Conservation (phyloP, 2,888 invertebrate genomes). For the Smittia sp. region DNA sequence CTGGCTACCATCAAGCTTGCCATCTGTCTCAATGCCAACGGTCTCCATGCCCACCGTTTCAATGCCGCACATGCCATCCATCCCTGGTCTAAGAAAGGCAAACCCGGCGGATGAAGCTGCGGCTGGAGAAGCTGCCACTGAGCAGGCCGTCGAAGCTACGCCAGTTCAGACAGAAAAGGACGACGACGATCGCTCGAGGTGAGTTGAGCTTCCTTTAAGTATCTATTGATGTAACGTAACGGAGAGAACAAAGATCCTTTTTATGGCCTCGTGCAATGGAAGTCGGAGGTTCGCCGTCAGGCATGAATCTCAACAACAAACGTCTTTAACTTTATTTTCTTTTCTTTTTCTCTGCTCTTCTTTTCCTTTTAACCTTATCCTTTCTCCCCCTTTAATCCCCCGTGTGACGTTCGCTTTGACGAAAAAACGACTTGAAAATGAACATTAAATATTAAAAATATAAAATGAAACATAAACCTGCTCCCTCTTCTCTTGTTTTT, state of each 20-base stretch:
- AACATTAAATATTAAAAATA: conserved; percentile 17
- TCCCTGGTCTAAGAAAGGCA: conserved; percentile 71
- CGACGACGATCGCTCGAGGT: conserved; percentile 40
- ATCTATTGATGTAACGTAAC: not conserved
- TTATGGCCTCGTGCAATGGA: not conserved
- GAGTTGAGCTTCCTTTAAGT: not conserved
- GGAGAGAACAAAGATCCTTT: not conserved
- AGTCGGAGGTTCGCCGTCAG: not conserved
- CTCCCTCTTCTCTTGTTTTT: not conserved
- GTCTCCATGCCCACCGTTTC: conserved; percentile 53
- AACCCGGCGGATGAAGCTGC: conserved; percentile 56
- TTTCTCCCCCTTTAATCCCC: not conserved
- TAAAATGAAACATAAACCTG: conserved; percentile 1
- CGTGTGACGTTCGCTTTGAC: not conserved
- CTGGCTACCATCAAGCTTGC: conserved; percentile 66
- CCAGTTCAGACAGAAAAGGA: not conserved
- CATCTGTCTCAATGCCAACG: conserved; percentile 55
- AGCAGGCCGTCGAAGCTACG: conserved; percentile 20
- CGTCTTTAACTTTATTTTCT: not conserved
- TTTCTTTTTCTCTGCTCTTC: conserved; percentile 7
- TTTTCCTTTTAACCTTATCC: not conserved
- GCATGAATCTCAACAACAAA: not conserved
- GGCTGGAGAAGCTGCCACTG: conserved; percentile 53
- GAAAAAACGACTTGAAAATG: conserved; percentile 4
- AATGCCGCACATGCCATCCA: conserved; percentile 54